Evolutionary conservation across 92 coral and sea anemone species (phyloP), one percentile per base, ranked within the genome.

Genomic region (Zoanthus sansibaricus): DNA sequence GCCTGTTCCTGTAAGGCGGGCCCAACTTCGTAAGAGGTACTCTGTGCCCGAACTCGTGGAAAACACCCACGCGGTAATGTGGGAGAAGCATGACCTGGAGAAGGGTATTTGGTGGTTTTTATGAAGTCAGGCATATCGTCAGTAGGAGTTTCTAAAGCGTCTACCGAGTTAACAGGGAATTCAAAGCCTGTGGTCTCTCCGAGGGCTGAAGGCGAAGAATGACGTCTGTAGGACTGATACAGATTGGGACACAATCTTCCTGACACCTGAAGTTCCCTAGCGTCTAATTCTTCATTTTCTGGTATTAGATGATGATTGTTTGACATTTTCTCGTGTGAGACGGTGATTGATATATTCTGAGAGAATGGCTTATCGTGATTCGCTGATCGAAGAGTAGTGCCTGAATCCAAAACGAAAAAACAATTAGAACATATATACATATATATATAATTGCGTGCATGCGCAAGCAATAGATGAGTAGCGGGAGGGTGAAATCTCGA

Each of bases 131-230:
- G 52, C 17, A 16, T 48, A 16, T 83, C 87, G 47, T 94, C 93
- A 33, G 69, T 82, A 20, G 87, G 88, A n/a, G 87, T 87, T 15
- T 78, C 86, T 20, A 33, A 55, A 66, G 61, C 54, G 37, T 92
- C 98, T 30, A 37, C 33, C 15, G 95, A 72, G 33, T 89, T 84
- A 15, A 76, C 93, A 13, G 98, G 98, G 92, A 93, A 97, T 33
- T 95, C 95, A 85, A 95, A 95, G 1, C 84, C 98, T 9, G 91
- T 96, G 12, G 97, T 88, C 86, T 97, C 99, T 47, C 99, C 99
- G 0, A 97, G 86, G 1, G 98, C 99, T 9, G 99, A 97, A 5
- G 99, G 99, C 17, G 99, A 97, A 1, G 99, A 97, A 42, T 97
- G 98, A 1, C 99, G 95, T 72, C 99, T 79, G 71, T 93, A 88